These are phyloP conservation scores for Hemithea aestivaria DNA, from an alignment of 2,888 invertebrate species.

Conservation along the genomic window DNA sequence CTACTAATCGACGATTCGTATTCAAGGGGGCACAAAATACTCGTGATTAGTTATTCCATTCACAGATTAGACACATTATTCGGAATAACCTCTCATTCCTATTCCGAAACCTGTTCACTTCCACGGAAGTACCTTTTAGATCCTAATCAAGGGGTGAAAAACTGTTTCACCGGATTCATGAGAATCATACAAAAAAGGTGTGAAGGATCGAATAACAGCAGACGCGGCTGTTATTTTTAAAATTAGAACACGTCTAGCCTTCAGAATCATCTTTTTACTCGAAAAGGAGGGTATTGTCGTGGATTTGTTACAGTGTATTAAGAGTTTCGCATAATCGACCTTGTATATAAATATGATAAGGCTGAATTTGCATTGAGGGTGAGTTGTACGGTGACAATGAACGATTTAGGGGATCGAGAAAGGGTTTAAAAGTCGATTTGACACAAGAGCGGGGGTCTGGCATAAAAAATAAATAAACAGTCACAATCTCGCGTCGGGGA, in stretches of 20 bases:
- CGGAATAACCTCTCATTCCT: slow-evolving; percentile 19
- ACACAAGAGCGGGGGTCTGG: slow-evolving; percentile 30
- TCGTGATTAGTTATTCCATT: slow-evolving; percentile 24
- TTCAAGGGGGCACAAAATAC: slow-evolving; percentile 18
- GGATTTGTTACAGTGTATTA: slow-evolving; percentile 12
- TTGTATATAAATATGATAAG: slow-evolving; percentile 8
- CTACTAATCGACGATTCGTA: slow-evolving; percentile 24
- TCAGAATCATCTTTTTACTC: slow-evolving; percentile 28
- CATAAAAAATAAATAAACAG: slow-evolving; percentile 34
- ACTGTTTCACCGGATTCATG: slow-evolving; percentile 26
- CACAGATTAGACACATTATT: slow-evolving; percentile 26
- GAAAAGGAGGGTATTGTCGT: slow-evolving; percentile 3
- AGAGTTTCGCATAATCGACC: slow-evolving; percentile 6
- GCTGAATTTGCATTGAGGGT: slow-evolving; percentile 7
- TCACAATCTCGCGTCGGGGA: slow-evolving; percentile 20
- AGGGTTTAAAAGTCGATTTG: slow-evolving; percentile 36
- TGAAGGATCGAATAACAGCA: slow-evolving; percentile 25
- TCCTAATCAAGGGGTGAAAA: slow-evolving; percentile 26
- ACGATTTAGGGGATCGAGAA: slow-evolving; percentile 24
- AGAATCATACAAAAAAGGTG: slow-evolving; percentile 31
- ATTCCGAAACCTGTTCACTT: slow-evolving; percentile 19
- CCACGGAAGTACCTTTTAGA: slow-evolving; percentile 27
- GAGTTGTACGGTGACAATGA: slow-evolving; percentile 6
- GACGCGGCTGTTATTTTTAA: slow-evolving; percentile 28
- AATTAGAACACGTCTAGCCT: slow-evolving; percentile 36